Percentiles rank a stretch among this genome's conserved stretches.
Conservation (phyloP, 2,113 vertebrate species). For the Montifringilla adamsi region DNA sequence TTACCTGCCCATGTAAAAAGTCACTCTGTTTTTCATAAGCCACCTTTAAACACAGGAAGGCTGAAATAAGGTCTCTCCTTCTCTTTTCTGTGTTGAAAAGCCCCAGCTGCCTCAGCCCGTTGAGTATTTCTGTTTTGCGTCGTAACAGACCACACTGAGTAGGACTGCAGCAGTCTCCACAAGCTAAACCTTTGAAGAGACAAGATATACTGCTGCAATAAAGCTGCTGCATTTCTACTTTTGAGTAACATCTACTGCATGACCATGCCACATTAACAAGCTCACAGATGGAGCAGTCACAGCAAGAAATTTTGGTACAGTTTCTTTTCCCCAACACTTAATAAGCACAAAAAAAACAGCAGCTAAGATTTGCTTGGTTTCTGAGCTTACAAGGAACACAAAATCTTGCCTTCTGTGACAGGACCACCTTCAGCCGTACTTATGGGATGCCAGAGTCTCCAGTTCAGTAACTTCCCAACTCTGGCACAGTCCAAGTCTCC, state of each 20-base stretch:
- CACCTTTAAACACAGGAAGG: background rate
- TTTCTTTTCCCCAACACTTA: background rate
- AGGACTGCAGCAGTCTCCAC: background rate
- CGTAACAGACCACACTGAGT: fast-evolving
- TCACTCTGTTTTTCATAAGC: background rate
- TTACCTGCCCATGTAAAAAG: background rate
- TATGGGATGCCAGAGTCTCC: background rate
- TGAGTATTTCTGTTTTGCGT: background rate
- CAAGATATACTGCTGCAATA: background rate
- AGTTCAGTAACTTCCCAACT: background rate
- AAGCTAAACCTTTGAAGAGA: background rate
- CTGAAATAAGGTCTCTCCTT: background rate
- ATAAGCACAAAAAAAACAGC: background rate
- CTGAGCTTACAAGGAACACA: background rate
- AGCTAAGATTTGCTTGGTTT: background rate
- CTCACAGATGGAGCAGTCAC: background rate
- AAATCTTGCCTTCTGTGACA: background rate
- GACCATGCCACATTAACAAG: background rate
- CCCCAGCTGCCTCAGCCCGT: background rate
- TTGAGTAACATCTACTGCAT: background rate
- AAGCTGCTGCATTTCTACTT: background rate
- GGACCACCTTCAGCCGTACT: background rate
- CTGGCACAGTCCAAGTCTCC: background rate
- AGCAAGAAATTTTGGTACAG: background rate
- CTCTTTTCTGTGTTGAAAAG: background rate